These are phyloP conservation scores for Halictus ligatus DNA, from an alignment of 2,888 invertebrate genomes.

Conservation along the genomic window DNA sequence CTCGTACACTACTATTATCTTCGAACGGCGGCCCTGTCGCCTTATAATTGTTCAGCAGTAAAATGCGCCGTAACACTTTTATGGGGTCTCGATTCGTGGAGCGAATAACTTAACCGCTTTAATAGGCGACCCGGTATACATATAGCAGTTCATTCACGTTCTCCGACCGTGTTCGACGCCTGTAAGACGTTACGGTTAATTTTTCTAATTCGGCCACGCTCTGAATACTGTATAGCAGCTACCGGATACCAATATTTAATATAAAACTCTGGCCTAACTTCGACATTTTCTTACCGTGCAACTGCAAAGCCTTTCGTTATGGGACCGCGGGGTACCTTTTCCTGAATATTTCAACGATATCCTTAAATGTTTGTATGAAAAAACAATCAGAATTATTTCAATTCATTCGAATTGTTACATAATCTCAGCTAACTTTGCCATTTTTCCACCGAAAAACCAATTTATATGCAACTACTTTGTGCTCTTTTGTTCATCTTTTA, in stretches of 20 bases:
- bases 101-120: slow-evolving; percentile 63
- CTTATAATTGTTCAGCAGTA: slow-evolving; percentile 54
- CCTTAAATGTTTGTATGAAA: no score
- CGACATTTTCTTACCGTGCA: neutral
- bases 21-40: slow-evolving; percentile 35
- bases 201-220: neutral
- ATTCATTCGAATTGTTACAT: no score
- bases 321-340: neutral
- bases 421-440: neutral
- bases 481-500: no score
- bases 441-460: neutral
- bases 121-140: slow-evolving; percentile 35
- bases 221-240: neutral
- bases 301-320: neutral
- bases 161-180: slow-evolving; percentile 49
- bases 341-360: no score
- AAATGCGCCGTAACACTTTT: slow-evolving; percentile 63
- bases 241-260: neutral
- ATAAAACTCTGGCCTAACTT: neutral
- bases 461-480: no score
- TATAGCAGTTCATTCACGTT: slow-evolving; percentile 53
- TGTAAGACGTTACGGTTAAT: slow-evolving; percentile 42
- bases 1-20: slow-evolving; percentile 58
- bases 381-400: no score
- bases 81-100: slow-evolving; percentile 63